Evolutionary conservation across 2,113 vertebrate genomes (phyloP).

Genomic region (Neofelis nebulosa): DNA sequence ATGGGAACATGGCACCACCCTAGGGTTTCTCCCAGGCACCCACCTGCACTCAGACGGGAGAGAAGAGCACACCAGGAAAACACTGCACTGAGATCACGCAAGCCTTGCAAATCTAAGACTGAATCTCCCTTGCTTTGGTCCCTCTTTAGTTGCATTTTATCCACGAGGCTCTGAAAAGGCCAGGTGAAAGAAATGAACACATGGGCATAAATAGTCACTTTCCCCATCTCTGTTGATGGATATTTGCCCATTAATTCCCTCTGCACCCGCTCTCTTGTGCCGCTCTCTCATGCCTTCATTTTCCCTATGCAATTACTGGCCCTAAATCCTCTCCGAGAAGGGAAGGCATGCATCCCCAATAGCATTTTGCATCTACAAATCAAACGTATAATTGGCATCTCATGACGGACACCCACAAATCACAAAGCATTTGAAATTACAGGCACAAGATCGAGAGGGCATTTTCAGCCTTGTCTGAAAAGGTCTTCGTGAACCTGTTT

Average conservation of each 20-base stretch:
- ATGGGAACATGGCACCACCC: neutral
- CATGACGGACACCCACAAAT: constrained; percentile 73
- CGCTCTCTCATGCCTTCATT: constrained; percentile 46
- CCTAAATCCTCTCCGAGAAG: constrained; percentile 66
- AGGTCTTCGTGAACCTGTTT: constrained; percentile 60
- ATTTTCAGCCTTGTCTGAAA: constrained; percentile 59
- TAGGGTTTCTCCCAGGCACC: neutral
- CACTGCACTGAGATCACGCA: neutral
- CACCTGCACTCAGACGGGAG: neutral
- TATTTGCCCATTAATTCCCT: constrained; percentile 65
- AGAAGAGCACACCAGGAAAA: neutral
- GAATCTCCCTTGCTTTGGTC: neutral
- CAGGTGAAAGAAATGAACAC: constrained; percentile 56
- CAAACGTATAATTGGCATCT: constrained; percentile 74
- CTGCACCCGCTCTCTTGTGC: neutral
- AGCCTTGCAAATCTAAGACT: neutral
- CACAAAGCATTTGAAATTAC: constrained; percentile 72
- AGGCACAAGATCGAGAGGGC: constrained; percentile 48
- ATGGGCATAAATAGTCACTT: neutral
- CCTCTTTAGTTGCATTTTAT: constrained; percentile 24
- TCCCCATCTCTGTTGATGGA: constrained; percentile 24
- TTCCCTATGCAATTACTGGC: constrained; percentile 66
- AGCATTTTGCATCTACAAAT: constrained; percentile 76
- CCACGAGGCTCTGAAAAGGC: neutral
- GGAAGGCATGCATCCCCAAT: constrained; percentile 58